Base-by-base conservation (phyloP, 2,888 invertebrate species). In the Agonopterix heracliana region DNA sequence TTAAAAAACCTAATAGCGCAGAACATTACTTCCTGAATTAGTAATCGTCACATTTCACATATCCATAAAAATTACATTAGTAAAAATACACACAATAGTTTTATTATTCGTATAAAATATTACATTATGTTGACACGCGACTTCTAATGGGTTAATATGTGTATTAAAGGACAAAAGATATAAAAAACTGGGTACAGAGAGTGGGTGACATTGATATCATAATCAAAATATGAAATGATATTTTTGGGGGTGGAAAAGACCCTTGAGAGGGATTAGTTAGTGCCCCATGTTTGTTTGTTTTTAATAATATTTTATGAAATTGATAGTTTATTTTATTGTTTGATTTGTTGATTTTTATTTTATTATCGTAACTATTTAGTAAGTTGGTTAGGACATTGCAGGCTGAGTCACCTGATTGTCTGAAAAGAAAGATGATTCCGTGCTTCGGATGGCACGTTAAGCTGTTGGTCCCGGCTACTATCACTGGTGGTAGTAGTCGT, bases 141-240 rank as follows among this genome's bases (percentile, higher is more conserved):
- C 87, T 78, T 63, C 64, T 85, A 87, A 87, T 87, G 77, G 85
- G 78, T 87, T 86, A 85, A 87, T 88, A 74, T 73, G 84, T 81
- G 86, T 86, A 85, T 87, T 86, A 86, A 71, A 65, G 70, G 60
- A 82, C 80, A 86, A 84, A 69, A 59, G 79, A 63, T 63, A 78
- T 77, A 83, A 82, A 85, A 84, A 82, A 72, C 53, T 57, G 61
- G 53, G 26, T 26, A 26, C 57, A 57, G 61, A 56, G 59, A 63
- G 71, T 75, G 76, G 77, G 74, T 70, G 83, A 80, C 83, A 81
- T 75, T 84, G 86, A 88, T 87, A 86, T 85, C 82, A 82, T 85
- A 84, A 87, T 87, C 85, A 83, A 87, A 87, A 88, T 87, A 87
- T 87, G 85, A 84, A 81, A 80, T 81, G 71, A 82, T 81, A 81